Conservation (phyloP, 2,797 vertebrate species). For the Cetoscarus ocellatus region DNA sequence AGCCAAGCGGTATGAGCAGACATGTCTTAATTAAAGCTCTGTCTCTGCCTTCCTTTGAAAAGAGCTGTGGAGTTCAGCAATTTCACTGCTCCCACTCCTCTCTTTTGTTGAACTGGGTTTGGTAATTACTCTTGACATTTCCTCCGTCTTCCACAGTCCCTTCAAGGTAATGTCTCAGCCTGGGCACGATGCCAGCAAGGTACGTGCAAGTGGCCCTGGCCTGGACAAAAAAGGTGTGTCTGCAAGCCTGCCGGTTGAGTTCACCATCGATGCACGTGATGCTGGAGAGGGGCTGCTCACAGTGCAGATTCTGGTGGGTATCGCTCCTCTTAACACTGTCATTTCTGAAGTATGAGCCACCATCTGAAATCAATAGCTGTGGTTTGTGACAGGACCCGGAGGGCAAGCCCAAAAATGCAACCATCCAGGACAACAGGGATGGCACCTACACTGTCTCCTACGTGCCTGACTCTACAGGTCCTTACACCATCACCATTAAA, state of each 20-base stretch:
- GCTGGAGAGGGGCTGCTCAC: conserved; percentile 96
- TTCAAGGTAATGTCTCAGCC: conserved; percentile 95
- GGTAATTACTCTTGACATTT: conserved; percentile 45
- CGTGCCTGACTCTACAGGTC: conserved; percentile 91
- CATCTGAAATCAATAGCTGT: conserved; percentile 12
- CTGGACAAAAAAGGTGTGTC: conserved; percentile 92
- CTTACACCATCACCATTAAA: conserved; percentile 95
- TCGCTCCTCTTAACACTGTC: background rate
- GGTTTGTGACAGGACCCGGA: conserved; percentile 88
- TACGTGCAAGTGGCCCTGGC: conserved; percentile 94
- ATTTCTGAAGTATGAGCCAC: background rate
- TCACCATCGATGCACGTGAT: conserved; percentile 95
- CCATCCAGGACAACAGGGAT: conserved; percentile 93
- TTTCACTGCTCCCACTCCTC: conserved; percentile 35
- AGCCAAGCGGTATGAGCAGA: conserved; percentile 18
- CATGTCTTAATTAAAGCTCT: conserved; percentile 51
- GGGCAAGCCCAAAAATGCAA: conserved; percentile 95
- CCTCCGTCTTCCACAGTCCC: conserved; percentile 82
- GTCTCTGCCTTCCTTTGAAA: conserved; percentile 30
- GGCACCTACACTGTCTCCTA: conserved; percentile 95
- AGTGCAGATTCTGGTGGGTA: conserved; percentile 93
- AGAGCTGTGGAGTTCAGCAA: conserved; percentile 21
- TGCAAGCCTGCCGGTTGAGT: conserved; percentile 95
- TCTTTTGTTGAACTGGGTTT: conserved; percentile 29
- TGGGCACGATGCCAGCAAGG: conserved; percentile 95